Evolutionary conservation across 2,888 invertebrate species (phyloP).

Genomic region (Nephrocerus scutellatus): DNA sequence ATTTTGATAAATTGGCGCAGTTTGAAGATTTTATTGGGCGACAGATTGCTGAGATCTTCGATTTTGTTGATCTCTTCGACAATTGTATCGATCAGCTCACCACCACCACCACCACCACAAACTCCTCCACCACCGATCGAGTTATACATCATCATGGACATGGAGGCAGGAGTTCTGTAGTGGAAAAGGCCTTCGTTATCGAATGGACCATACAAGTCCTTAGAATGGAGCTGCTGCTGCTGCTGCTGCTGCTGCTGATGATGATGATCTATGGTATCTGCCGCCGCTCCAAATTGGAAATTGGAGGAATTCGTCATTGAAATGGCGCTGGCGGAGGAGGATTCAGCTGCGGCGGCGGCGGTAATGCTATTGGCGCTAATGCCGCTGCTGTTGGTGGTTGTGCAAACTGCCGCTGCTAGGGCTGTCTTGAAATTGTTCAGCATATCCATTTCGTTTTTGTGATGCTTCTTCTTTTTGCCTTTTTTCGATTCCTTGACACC

Average conservation of each 20-base stretch:
- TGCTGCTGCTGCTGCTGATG: no score
- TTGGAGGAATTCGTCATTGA: slow-evolving; percentile 2
- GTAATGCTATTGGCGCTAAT: slow-evolving; percentile 7
- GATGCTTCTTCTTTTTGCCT: slow-evolving; percentile 42
- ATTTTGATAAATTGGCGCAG: slow-evolving; percentile 33
- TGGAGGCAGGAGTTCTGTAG: no score
- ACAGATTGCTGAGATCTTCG: slow-evolving; percentile 31
- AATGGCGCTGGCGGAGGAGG: slow-evolving; percentile 6
- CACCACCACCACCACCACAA: no score
- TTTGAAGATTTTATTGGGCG: slow-evolving; percentile 30
- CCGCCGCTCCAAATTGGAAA: no score
- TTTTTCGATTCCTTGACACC: slow-evolving; percentile 32
- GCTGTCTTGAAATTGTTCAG: slow-evolving; percentile 42
- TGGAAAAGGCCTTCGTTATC: no score
- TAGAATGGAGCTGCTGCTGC: no score
- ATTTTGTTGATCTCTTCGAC: slow-evolving; percentile 42
- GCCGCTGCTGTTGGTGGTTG: slow-evolving; percentile 15
- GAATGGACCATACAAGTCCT: no score
- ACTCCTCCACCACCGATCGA: no score
- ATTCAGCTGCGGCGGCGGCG: slow-evolving; percentile 4
- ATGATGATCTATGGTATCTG: no score
- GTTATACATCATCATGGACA: no score
- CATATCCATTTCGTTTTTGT: slow-evolving; percentile 45
- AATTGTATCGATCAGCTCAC: slow-evolving; percentile 26
- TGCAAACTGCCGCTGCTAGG: slow-evolving; percentile 25